These are phyloP conservation scores for Noctilio leporinus DNA, from an alignment of 2,113 vertebrate genomes.

Conservation along the genomic window DNA sequence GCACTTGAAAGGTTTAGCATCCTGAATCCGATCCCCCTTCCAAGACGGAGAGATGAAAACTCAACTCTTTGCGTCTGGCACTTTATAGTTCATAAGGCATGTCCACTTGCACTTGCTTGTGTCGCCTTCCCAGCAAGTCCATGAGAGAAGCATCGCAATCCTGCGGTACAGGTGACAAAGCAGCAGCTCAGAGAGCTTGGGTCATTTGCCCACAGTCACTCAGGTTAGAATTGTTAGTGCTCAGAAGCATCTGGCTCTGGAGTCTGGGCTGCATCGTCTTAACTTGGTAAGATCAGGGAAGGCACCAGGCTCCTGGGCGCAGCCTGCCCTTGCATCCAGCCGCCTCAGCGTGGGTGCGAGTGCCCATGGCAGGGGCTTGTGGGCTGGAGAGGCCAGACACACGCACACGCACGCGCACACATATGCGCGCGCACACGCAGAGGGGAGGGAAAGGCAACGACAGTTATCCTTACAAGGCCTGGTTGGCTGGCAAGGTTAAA, in stretches of 20 bases:
- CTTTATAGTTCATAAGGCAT: not conserved
- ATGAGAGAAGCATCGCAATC: not conserved
- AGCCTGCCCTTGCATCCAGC: not conserved
- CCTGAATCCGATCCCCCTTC: not conserved
- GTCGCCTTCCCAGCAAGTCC: not conserved
- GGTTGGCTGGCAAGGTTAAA: not conserved
- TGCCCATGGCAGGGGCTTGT: not conserved
- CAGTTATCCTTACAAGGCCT: not conserved
- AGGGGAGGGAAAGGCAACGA: rapidly evolving
- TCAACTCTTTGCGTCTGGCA: not conserved
- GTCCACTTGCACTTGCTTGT: not conserved
- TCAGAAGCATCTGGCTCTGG: not conserved
- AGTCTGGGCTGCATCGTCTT: not conserved
- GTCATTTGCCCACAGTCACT: not conserved
- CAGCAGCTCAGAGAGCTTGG: not conserved
- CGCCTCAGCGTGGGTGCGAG: not conserved
- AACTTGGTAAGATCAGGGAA: not conserved
- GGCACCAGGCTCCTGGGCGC: not conserved
- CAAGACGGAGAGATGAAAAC: not conserved
- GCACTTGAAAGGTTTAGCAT: not conserved
- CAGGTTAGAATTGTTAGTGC: not conserved
- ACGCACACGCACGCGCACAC: not conserved
- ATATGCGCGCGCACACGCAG: rapidly evolving
- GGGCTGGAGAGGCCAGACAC: not conserved
- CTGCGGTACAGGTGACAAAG: not conserved